Percentiles rank a stretch among this genome's conserved stretches.
Evolutionary conservation across 2,797 vertebrate species (phyloP).

Genomic region (Linurgus olivaceus): DNA sequence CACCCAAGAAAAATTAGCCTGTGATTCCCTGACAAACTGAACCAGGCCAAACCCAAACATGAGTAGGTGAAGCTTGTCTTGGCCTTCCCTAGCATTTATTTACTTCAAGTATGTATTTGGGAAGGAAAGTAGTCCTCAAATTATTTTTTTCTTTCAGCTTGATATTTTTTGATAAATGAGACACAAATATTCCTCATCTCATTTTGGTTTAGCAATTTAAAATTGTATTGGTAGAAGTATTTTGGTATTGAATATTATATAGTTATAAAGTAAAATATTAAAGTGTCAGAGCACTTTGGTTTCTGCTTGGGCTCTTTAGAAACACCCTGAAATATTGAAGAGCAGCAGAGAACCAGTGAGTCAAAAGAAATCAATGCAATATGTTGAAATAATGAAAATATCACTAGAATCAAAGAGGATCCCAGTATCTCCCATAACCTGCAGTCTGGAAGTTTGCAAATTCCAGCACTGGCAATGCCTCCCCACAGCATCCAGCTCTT

Average conservation of each 20-base stretch:
- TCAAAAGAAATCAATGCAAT: neutral
- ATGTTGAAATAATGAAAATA: neutral
- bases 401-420: neutral
- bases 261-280: neutral
- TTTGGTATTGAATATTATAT: neutral
- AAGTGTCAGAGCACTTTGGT: neutral
- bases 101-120: neutral
- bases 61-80: neutral
- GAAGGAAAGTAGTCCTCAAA: neutral
- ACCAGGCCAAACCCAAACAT: neutral
- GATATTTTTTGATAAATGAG: neutral
- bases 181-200: neutral
- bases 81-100: neutral
- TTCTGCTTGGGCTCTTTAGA: neutral
- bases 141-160: neutral
- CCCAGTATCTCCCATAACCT: neutral
- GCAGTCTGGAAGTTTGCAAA: neutral
- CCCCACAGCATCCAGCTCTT: fast-evolving
- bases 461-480: neutral
- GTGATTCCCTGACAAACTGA: neutral
- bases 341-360: neutral
- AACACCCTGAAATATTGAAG: neutral
- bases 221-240: neutral
- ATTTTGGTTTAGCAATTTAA: neutral
- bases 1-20: neutral